These are phyloP conservation scores for Meiosimyza decipiens DNA, from an alignment of 2,888 invertebrate species.

Conservation along the genomic window DNA sequence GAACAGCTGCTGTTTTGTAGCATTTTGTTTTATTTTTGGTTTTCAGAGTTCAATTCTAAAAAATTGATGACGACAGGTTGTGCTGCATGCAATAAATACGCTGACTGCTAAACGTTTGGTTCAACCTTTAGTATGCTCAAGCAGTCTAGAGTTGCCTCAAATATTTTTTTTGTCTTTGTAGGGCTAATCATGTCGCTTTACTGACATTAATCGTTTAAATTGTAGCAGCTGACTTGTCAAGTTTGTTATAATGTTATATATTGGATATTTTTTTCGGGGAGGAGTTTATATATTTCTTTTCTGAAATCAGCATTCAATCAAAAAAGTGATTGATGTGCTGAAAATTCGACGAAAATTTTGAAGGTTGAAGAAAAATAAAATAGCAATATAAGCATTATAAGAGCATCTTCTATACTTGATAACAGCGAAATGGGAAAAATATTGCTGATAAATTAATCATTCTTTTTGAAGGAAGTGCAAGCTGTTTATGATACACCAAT, in stretches of 20 bases:
- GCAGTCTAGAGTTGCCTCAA: neutral
- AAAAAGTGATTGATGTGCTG: neutral
- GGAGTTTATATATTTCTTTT: neutral
- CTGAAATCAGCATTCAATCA: neutral
- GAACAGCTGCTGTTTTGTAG: conserved; percentile 24
- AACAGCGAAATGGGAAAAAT: too few species aligned
- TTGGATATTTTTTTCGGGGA: neutral
- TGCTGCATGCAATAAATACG: conserved; percentile 40
- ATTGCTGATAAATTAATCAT: too few species aligned
- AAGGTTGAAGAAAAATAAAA: neutral
- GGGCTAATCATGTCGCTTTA: conserved; percentile 40
- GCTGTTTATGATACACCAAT: too few species aligned
- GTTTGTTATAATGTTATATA: conserved; percentile 50
- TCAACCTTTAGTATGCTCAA: conserved; percentile 18
- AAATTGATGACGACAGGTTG: conserved; percentile 64
- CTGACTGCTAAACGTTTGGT: conserved; percentile 22
- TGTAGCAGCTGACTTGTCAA: conserved; percentile 62
- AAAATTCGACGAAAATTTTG: neutral
- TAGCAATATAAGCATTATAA: conserved; percentile 2
- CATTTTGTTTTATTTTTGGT: conserved; percentile 37
- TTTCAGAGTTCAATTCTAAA: conserved; percentile 16
- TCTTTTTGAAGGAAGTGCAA: too few species aligned
- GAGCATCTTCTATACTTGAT: neutral
- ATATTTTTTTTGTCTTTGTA: neutral
- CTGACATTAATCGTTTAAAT: conserved; percentile 62